Evolutionary conservation across 2,797 vertebrate genomes (phyloP).

Genomic region (Cichlasoma orientale): DNA sequence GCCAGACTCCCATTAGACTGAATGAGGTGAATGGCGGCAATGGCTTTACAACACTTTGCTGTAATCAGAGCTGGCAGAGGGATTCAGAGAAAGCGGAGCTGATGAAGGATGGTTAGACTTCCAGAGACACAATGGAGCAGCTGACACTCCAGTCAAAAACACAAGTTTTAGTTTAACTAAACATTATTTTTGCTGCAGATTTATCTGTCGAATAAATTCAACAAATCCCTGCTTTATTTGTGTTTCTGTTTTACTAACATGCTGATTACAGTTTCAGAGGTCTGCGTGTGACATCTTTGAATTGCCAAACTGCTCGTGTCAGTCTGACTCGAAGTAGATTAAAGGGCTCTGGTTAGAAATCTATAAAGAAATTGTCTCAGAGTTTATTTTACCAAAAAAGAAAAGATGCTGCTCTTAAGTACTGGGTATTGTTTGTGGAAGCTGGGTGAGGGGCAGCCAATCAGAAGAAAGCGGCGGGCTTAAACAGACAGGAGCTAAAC

Average conservation of each 20-base stretch:
- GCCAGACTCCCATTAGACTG: constrained; percentile 63
- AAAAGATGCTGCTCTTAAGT: background rate
- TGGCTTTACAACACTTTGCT: constrained; percentile 61
- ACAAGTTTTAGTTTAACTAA: background rate
- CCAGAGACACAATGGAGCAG: constrained; percentile 19
- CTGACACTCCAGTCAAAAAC: constrained; percentile 1
- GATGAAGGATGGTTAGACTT: constrained; percentile 48
- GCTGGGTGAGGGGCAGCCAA: background rate
- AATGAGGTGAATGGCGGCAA: constrained; percentile 56
- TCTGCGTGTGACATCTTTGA: background rate
- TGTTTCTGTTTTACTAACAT: background rate
- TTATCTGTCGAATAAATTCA: background rate
- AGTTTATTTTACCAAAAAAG: background rate
- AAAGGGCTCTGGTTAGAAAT: background rate
- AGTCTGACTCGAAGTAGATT: background rate
- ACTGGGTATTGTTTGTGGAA: background rate
- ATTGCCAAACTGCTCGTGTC: too few relatives aligned
- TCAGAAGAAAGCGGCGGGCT: background rate
- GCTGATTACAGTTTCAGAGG: background rate
- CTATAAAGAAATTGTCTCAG: background rate
- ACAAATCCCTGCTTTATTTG: background rate
- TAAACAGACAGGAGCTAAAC: background rate
- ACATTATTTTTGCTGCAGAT: background rate
- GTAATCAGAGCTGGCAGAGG: constrained; percentile 60
- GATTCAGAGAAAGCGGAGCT: constrained; percentile 37